A percentile compares a stretch with the other conserved stretches of the same genome.
These are phyloP conservation scores for Scomberomorus guttatus DNA, from an alignment of 2,797 vertebrate species.

Conservation along the genomic window DNA sequence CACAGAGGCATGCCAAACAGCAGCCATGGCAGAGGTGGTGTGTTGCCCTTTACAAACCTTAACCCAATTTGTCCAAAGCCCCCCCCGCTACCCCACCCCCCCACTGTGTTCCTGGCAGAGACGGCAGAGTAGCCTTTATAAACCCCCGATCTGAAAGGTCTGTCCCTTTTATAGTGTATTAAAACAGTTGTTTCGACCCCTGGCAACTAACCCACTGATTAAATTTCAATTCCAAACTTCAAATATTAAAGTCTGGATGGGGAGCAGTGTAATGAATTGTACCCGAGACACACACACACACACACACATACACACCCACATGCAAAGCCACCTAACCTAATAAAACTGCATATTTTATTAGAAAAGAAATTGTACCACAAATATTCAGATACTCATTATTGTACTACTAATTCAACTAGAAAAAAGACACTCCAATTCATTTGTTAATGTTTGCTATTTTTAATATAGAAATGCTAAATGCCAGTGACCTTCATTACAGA, in stretches of 20 bases:
- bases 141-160: conserved; percentile 38
- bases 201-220: conserved; percentile 42
- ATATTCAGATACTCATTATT: conserved; percentile 17
- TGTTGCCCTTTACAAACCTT: conserved; percentile 68
- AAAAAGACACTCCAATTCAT: conserved; percentile 9
- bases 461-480: conserved; percentile 23
- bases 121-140: conserved; percentile 35
- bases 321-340: conserved; percentile 18
- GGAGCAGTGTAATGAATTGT: conserved; percentile 12
- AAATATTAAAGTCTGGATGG: conserved; percentile 35
- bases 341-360: conserved; percentile 40
- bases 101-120: conserved; percentile 55
- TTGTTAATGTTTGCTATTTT: not conserved
- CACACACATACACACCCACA: not conserved
- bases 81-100: not conserved
- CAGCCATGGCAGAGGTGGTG: conserved; percentile 49
- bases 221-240: conserved; percentile 33
- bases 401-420: conserved; percentile 7
- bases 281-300: conserved; percentile 11
- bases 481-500: conserved; percentile 5
- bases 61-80: conserved; percentile 41
- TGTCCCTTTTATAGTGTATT: conserved; percentile 37
- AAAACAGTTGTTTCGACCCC: conserved; percentile 47
- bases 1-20: conserved; percentile 62
- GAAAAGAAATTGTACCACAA: not conserved